These are phyloP conservation scores for Macquaria australasica DNA, from an alignment of 2,113 vertebrate species.

Conservation along the genomic window DNA sequence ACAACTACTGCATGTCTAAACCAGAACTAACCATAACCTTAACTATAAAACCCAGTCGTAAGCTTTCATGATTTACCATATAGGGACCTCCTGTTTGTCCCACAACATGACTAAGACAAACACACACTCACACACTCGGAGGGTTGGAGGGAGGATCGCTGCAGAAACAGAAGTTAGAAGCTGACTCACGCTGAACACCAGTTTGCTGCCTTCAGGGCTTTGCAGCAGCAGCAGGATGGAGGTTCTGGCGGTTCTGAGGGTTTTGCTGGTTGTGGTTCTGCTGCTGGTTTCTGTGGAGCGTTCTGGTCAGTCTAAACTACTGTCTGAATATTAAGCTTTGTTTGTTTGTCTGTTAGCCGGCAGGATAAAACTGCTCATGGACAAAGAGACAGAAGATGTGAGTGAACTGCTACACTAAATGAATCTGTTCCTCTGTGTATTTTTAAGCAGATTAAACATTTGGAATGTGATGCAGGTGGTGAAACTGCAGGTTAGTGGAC, in stretches of 20 bases:
- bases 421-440: too few species aligned
- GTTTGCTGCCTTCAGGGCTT: background rate
- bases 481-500: too few species aligned
- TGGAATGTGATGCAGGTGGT: too few species aligned
- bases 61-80: background rate
- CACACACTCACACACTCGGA: background rate
- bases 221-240: background rate
- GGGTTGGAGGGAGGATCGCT: background rate
- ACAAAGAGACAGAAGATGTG: too few species aligned
- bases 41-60: background rate
- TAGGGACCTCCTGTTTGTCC: background rate
- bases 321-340: background rate
- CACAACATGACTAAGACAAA: background rate
- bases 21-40: background rate
- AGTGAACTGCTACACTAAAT: too few species aligned
- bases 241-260: slow-evolving; percentile 1
- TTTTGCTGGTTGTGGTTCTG: slow-evolving; percentile 24
- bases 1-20: background rate
- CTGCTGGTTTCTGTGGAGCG: slow-evolving; percentile 35
- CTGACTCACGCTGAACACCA: background rate
- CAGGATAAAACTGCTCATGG: background rate
- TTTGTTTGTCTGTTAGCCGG: background rate
- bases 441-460: too few species aligned
- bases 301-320: slow-evolving; percentile 43
- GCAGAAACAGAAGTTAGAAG: background rate